phyloP scores from a whole-genome alignment of 2,113 vertebrate species.

The Myotis davidii region DNA sequence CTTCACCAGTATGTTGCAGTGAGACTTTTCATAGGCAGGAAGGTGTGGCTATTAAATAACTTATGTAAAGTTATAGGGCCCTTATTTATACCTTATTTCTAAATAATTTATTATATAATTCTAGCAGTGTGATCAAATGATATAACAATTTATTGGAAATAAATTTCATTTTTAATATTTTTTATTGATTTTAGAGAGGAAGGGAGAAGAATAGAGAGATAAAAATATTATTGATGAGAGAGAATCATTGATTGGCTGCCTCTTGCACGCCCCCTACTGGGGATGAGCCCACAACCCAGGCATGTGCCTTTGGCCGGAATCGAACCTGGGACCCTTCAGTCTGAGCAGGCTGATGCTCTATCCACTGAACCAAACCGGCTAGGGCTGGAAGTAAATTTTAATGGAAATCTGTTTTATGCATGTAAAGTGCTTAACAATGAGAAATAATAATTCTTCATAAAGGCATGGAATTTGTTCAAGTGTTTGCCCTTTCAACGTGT shows the following conservation, averaged over 20 bases:
- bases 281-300: too few species aligned
- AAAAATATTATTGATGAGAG: too few species aligned
- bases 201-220: too few species aligned
- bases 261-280: too few species aligned
- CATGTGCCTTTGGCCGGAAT: too few species aligned
- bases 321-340: too few species aligned
- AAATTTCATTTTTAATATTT: neutral
- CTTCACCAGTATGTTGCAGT: neutral
- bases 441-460: constrained; percentile 1
- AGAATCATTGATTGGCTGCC: too few species aligned
- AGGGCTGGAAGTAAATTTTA: neutral
- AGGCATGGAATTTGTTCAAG: neutral
- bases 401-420: neutral
- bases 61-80: neutral
- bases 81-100: neutral
- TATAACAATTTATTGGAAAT: neutral
- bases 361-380: too few species aligned
- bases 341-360: too few species aligned
- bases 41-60: neutral
- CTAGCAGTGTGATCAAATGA: constrained; percentile 11
- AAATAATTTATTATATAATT: constrained; percentile 18
- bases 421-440: neutral
- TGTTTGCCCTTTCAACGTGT: neutral
- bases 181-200: too few species aligned
- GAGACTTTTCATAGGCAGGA: neutral